These are phyloP conservation scores for Philopedon plagiatum DNA, from an alignment of 2,888 invertebrate species.

Conservation along the genomic window DNA sequence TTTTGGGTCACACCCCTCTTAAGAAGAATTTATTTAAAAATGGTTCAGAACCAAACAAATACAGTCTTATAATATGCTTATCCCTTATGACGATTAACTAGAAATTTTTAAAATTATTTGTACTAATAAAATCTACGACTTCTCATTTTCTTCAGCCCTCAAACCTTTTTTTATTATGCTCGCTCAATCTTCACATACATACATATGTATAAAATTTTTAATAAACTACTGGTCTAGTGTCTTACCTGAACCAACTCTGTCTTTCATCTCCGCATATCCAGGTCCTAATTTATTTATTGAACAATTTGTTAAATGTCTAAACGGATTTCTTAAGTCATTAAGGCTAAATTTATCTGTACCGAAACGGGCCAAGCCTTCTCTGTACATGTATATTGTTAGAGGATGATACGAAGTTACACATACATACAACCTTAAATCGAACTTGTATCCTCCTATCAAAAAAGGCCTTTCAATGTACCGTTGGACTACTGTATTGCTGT, in stretches of 20 bases:
- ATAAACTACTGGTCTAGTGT: neutral
- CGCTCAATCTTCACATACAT: no score
- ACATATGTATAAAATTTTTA: no score
- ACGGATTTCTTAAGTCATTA: slow-evolving; percentile 86
- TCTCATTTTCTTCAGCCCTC: no score
- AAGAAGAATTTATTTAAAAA: no score
- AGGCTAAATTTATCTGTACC: slow-evolving; percentile 89
- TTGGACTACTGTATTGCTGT: slow-evolving; percentile 85
- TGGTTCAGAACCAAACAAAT: no score
- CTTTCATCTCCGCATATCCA: slow-evolving; percentile 85
- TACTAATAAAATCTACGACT: no score
- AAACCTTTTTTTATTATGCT: no score
- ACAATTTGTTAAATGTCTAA: slow-evolving; percentile 92
- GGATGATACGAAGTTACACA: slow-evolving; percentile 91
- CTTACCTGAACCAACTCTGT: slow-evolving; percentile 83
- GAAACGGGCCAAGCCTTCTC: slow-evolving; percentile 86
- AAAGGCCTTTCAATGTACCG: slow-evolving; percentile 84
- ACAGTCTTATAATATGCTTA: no score
- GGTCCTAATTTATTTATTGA: slow-evolving; percentile 92
- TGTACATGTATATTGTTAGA: slow-evolving; percentile 88
- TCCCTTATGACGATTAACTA: no score
- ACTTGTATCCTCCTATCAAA: slow-evolving; percentile 91
- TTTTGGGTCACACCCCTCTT: no score
- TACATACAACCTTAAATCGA: slow-evolving; percentile 91
- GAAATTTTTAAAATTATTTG: no score